phyloP scores from a whole-genome alignment of 2,888 invertebrate species.

The Plusia festucae region DNA sequence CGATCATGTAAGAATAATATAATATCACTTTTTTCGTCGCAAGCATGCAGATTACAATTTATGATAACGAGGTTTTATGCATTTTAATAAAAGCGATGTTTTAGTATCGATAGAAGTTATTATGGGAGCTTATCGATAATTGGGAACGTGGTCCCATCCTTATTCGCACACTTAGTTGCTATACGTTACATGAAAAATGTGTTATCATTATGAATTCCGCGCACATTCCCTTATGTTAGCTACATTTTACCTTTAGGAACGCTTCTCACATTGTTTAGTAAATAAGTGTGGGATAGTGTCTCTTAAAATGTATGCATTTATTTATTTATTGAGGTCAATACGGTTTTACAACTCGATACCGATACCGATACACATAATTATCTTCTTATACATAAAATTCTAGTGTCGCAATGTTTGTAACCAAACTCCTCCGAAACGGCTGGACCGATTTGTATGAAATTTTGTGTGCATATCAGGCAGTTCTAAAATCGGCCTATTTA shows the following conservation, averaged over 20 bases:
- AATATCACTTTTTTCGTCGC: conserved; percentile 50
- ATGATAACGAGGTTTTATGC: conserved; percentile 59
- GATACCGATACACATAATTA: too few species aligned
- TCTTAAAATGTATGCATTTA: too few species aligned
- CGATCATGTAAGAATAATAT: conserved; percentile 47
- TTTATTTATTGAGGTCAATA: too few species aligned
- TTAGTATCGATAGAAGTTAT: conserved; percentile 51
- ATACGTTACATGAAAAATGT: conserved; percentile 49
- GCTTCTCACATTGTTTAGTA: neutral
- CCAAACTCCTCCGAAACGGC: too few species aligned
- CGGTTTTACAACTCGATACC: too few species aligned
- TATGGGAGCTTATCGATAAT: conserved; percentile 66
- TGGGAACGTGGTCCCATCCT: conserved; percentile 62
- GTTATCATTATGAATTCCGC: conserved; percentile 46
- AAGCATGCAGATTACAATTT: conserved; percentile 57
- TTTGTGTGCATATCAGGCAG: too few species aligned
- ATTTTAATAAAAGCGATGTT: conserved; percentile 57
- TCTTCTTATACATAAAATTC: too few species aligned
- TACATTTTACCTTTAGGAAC: conserved; percentile 38
- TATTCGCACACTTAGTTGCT: conserved; percentile 44
- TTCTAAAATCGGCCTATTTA: too few species aligned
- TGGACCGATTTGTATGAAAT: too few species aligned
- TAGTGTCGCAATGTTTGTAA: too few species aligned
- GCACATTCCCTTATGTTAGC: conserved; percentile 41
- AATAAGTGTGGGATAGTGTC: neutral